A percentile compares a stretch with the other conserved stretches of the same genome.
Evolutionary conservation across 2,797 vertebrate species (phyloP).

Genomic region (Melopsittacus undulatus): DNA sequence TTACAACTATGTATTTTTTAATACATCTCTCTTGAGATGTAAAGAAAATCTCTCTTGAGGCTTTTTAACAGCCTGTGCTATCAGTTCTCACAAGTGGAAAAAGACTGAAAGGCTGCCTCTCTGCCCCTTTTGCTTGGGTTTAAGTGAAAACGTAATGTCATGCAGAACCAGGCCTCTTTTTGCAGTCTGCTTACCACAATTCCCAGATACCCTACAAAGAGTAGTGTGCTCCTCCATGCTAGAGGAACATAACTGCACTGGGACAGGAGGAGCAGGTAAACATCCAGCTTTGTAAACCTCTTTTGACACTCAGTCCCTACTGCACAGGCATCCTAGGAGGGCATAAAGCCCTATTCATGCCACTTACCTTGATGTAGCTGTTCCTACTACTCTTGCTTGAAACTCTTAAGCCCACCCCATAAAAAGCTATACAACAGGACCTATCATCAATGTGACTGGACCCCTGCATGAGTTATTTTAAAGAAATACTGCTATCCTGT

Average conservation of each 20-base stretch:
- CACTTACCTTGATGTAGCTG: background rate
- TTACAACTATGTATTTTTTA: background rate
- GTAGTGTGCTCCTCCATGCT: rapidly evolving
- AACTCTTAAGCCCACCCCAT: background rate
- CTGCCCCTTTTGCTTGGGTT: background rate
- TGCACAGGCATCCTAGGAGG: too few relatives aligned
- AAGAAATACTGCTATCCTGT: background rate
- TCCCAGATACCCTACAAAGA: background rate
- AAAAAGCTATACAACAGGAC: background rate
- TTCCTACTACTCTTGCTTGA: background rate
- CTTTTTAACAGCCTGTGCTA: background rate
- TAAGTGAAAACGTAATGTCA: background rate
- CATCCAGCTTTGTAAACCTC: background rate
- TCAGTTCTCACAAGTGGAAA: background rate
- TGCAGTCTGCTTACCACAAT: background rate
- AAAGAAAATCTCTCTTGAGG: background rate
- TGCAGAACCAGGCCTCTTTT: background rate
- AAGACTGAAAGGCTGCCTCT: background rate
- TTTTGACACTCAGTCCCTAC: background rate
- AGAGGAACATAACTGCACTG: background rate
- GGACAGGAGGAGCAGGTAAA: background rate
- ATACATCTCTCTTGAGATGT: too few relatives aligned
- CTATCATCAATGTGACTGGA: background rate
- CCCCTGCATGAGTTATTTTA: background rate
- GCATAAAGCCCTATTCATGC: background rate